Conservation (phyloP, 2,113 vertebrate species). For the Tachuris rubrigastra region DNA sequence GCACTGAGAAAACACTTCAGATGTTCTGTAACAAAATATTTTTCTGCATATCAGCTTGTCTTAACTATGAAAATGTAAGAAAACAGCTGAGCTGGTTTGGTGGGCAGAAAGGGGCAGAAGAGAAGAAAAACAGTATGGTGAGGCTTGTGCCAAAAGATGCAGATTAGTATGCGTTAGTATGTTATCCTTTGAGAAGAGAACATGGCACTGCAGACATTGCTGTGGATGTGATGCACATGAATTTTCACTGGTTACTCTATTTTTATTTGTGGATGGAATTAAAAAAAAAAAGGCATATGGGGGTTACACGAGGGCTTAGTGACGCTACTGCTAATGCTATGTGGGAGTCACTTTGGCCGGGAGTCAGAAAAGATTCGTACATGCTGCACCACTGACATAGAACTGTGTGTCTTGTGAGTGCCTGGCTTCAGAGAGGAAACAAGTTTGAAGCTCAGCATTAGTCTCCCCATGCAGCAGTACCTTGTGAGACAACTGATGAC, state of each 20-base stretch:
- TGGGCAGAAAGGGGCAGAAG: neutral
- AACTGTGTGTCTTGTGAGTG: neutral
- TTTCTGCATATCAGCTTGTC: neutral
- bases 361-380: neutral
- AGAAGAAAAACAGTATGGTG: neutral
- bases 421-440: neutral
- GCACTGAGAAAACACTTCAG: neutral
- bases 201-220: neutral
- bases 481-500: neutral
- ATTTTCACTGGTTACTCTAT: neutral
- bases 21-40: neutral
- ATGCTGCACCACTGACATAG: neutral
- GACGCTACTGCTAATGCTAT: neutral
- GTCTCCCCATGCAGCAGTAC: neutral
- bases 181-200: neutral
- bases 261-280: neutral
- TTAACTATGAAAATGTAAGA: neutral
- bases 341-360: neutral
- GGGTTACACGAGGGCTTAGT: neutral
- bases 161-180: neutral
- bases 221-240: neutral
- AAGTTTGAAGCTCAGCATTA: neutral
- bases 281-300: accelerated
- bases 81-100: neutral
- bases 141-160: neutral